Percentiles rank a stretch among this genome's conserved stretches.
These are phyloP conservation scores for Cerceris ruficornis DNA, from an alignment of 2,888 invertebrate species.

Conservation along the genomic window DNA sequence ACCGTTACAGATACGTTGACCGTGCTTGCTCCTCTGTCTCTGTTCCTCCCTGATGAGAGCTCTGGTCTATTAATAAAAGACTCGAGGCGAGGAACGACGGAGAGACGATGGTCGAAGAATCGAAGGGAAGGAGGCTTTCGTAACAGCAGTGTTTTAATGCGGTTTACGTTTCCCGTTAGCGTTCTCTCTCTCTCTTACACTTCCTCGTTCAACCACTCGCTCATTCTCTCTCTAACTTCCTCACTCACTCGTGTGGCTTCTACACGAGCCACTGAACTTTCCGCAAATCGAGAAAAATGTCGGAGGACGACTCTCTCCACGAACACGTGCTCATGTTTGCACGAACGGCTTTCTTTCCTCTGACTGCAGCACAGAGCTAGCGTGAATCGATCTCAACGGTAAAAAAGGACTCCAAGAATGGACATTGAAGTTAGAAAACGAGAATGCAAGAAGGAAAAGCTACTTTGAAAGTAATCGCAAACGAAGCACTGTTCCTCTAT, in stretches of 20 bases:
- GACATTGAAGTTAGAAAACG: too few species aligned
- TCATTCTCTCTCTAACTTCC: too few species aligned
- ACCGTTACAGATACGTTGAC: conserved; percentile 49
- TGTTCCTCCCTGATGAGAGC: conserved; percentile 43
- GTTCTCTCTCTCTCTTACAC: not conserved
- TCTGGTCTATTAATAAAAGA: conserved; percentile 73
- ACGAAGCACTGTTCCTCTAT: too few species aligned
- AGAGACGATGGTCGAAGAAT: conserved; percentile 6
- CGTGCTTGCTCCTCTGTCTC: conserved; percentile 33
- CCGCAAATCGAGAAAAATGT: conserved; percentile 1
- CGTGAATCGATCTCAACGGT: too few species aligned
- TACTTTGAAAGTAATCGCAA: too few species aligned
- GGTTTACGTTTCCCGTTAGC: too few species aligned
- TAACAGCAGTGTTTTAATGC: not conserved
- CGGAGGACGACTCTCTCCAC: not conserved
- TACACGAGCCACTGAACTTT: conserved; percentile 23
- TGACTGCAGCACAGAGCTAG: not conserved
- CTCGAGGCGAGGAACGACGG: conserved; percentile 19
- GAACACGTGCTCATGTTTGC: not conserved
- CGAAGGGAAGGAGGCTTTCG: conserved; percentile 17
- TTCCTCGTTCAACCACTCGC: too few species aligned
- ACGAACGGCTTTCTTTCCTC: not conserved
- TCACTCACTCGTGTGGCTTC: not conserved
- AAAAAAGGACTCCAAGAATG: too few species aligned
- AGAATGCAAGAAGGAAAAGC: too few species aligned